Evolutionary conservation across 2,113 vertebrate species (phyloP), one percentile per base, ranked within the genome.

Genomic region (Brachyhypopomus occidentalis): DNA sequence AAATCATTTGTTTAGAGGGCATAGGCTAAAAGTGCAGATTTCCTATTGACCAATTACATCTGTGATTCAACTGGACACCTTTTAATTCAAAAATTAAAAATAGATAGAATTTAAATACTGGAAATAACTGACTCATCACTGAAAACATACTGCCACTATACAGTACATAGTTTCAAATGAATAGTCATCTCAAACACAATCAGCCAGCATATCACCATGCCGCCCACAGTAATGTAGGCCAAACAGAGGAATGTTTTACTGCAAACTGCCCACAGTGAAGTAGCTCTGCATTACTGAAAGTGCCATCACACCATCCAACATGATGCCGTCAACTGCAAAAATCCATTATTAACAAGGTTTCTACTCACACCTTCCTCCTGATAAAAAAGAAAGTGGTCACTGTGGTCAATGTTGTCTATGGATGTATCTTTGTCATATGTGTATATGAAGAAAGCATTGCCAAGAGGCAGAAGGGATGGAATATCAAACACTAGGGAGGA

Each of bases 401-500:
- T 52, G 45, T 52, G 9, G 45, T 2, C 1, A 48, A 48, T 6
- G 41, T 48, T 6, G 12, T 22, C 41, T 72, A 4, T 22, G 58
- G 52, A 30, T 2, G 6, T 25, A 63, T 52, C 22, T 17, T n/a
- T 25, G 34, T 73, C 22, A 72, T 80, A 55, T 36, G 20, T 25
- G 67, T 58, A 52, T 25, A 45, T n/a, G 45, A 82, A 82, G 72
- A 79, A 59, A 60, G 62, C 41, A 72, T 60, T 20, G 58, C 16
- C 36, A 30, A 66, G 75, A 60, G 41, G 72, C 7, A 75, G 17
- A 30, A 3, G 30, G 56, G 64, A 77, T 66, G 70, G 59, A 81
- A 75, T 77, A 75, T 86, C 73, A 79, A 67, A 36, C 11, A 67
- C 23, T 59, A 38, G 66, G 77, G 64, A 56, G 27, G 66, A 48